Base-by-base conservation (phyloP, 1,140 invertebrate genomes). In the Thaumatotibia leucotreta region DNA sequence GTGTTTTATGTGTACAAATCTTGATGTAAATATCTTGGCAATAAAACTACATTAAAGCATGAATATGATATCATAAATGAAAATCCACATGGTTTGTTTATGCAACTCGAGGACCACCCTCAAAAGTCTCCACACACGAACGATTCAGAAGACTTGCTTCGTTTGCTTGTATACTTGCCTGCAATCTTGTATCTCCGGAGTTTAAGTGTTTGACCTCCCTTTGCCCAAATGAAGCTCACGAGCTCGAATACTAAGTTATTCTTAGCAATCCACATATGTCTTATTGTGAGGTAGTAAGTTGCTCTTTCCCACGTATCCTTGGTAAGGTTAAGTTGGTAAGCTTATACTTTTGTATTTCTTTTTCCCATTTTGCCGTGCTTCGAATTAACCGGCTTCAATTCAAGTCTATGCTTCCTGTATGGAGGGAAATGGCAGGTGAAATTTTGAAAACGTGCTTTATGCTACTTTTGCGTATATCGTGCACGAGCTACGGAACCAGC, bases 81-180 rank as follows among this genome's bases (percentile, higher is more conserved):
- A 61, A 64, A 27, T 8, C 39, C 17, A 8, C 39, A 6, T 20
- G 39, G 20, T 45, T 45, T 58, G 29, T 58, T 31, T 29, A 58
- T 58, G 24, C 23, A 14, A 10, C 52, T 11, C n/a, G 52, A 14
- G 17, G 52, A 14, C 52, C 14, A 65, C 64, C 52, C 66, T 68
- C 66, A 75, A 74, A 84, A 79, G 64, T 76, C 71, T 67, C 70
- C 67, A 76, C 73, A 80, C 73, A 79, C 76, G 81, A 83, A 78
- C 73, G 77, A 80, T 84, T 88, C 80, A 86, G 80, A 77, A 79
- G 75, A 75, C 79, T 82, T 82, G 81, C 80, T 85, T 86, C 76
- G 79, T 88, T 88, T 86, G 79, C 77, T 74, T 77, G 79, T 82
- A 86, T 82, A 86, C 80, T 85, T 77, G 79, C 77, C 81, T 86